Conservation (phyloP, 2,888 invertebrate genomes). For the Sminthurides aquaticus region DNA sequence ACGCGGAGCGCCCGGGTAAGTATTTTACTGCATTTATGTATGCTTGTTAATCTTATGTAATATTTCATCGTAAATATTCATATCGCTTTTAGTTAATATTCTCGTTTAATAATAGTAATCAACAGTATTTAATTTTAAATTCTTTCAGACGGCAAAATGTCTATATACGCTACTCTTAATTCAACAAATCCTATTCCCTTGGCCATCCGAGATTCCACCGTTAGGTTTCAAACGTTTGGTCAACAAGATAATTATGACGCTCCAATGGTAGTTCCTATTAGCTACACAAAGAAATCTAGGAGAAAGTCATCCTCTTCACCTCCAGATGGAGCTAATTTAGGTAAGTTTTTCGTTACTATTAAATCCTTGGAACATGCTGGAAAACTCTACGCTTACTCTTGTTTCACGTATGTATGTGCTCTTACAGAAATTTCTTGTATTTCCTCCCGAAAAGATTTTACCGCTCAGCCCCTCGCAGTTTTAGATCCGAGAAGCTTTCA, state of each 20-base stretch:
- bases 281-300: slow-evolving; percentile 21
- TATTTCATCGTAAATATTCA: no score
- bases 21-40: no score
- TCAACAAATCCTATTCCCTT: slow-evolving; percentile 36
- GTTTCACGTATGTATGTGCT: background rate
- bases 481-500: slow-evolving; percentile 15
- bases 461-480: background rate
- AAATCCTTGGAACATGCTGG: no score
- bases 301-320: slow-evolving; percentile 21
- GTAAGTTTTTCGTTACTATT: no score
- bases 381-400: no score
- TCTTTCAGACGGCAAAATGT: slow-evolving; percentile 23
- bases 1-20: slow-evolving; percentile 12
- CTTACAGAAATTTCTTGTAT: slow-evolving; percentile 21
- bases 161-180: slow-evolving; percentile 37
- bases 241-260: slow-evolving; percentile 39
- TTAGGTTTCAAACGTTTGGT: slow-evolving; percentile 37
- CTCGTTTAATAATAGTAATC: no score
- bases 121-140: no score
- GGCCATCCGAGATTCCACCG: slow-evolving; percentile 37
- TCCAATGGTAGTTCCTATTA: slow-evolving; percentile 16
- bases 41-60: no score
- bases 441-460: slow-evolving; percentile 18
- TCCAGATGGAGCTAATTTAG: slow-evolving; percentile 19
- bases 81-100: no score